Evolutionary conservation across 2,888 invertebrate genomes (phyloP), one percentile per base, ranked within the genome.

Genomic region (Hetaerina titia): DNA sequence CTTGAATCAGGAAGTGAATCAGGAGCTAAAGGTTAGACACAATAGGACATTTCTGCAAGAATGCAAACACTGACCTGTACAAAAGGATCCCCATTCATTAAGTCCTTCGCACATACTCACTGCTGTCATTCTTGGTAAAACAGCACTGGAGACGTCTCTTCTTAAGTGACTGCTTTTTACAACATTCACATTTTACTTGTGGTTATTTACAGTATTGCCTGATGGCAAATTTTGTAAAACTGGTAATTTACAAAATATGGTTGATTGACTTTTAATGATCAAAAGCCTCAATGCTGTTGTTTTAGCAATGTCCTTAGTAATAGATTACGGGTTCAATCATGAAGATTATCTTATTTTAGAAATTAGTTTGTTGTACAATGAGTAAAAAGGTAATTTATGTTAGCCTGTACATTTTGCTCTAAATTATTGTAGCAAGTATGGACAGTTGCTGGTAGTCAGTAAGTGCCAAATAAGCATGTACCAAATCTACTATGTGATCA

Each of bases 1-100:
- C 97, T 98, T 95, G 98, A 98, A 96, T 98, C 98, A 0, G 98
- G 98, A 22, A 92, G 92, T 92, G 92, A 92, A n/a, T 92, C 69
- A 15, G 92, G 92, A 74, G 56, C 92, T 13, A 92, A 92, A 92
- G 92, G 92, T 69, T 92, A 58, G 58, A 57, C 8, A 13, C 31
- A 9, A 5, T 63, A 63, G 19, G 63, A 17, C 81, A 31, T 60
- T 25, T 57, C 15, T 81, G 56, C 31, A n/a, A n/a, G 89, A 58
- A 89, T 19, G 25, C n/a, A 60, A 60, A 90, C 25, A 60, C 15
- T 90, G 60, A 60, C 15, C 25, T 58, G 57, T 90, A 81, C 81
- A 81, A 81, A 81, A 31, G 1, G 6, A 15, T 81, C 81, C 25
- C 1, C 2, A 31, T 81, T 81, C 81, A 31, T 81, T 31, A 11